phyloP scores from a whole-genome alignment of 1,140 invertebrate species.

The Teleogryllus occipitalis region DNA sequence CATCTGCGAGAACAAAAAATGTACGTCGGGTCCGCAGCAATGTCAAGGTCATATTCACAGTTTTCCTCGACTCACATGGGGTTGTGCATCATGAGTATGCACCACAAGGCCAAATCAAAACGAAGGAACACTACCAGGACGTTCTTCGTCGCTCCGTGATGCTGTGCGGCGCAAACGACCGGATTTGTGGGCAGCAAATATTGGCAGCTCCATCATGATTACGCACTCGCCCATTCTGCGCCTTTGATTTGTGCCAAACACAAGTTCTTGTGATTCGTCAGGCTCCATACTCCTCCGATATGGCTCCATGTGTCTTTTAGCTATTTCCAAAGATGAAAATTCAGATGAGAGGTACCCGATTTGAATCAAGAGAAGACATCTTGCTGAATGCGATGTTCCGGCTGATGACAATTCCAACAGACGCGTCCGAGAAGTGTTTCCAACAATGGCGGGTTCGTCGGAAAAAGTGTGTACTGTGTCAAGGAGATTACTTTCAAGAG shows the following conservation, averaged over 20 bases:
- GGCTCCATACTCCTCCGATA: not conserved
- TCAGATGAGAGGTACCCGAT: not conserved
- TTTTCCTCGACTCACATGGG: conserved; percentile 29
- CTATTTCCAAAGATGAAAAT: conserved; percentile 13
- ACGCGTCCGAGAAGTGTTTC: conserved; percentile 11
- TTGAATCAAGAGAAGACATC: conserved; percentile 18
- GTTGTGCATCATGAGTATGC: conserved; percentile 30
- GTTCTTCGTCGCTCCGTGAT: not conserved
- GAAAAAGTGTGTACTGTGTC: not conserved
- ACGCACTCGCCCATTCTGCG: not conserved
- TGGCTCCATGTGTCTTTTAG: not conserved
- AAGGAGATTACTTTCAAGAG: not conserved
- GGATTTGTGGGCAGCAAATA: conserved; percentile 7
- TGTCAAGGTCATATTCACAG: conserved; percentile 31
- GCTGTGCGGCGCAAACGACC: conserved; percentile 7
- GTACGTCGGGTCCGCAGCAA: conserved; percentile 26
- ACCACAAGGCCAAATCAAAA: conserved; percentile 27
- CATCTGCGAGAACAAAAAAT: conserved; percentile 27
- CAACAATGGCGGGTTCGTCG: not conserved
- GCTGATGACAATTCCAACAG: conserved; percentile 15
- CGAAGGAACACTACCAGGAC: conserved; percentile 23
- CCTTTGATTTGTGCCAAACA: not conserved
- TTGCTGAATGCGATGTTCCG: conserved; percentile 9
- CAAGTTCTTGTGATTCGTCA: not conserved
- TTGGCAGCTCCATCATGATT: not conserved